Base-by-base conservation (phyloP, 2,113 vertebrate species). In the Lophius piscatorius region DNA sequence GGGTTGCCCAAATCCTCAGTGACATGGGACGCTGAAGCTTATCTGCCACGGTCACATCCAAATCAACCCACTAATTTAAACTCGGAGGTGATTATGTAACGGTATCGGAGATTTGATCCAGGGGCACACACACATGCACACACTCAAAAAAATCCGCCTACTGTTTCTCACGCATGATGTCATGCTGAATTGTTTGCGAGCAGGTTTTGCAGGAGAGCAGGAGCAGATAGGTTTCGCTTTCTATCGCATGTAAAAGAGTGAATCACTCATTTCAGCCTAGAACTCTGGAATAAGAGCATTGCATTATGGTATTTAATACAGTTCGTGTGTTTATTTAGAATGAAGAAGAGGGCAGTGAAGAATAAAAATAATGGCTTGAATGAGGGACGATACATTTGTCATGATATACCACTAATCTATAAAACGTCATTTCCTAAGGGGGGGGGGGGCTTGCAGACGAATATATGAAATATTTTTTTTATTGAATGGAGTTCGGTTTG, bases 11-110 rank as follows among this genome's bases (percentile, higher is more conserved):
- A 54, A 69, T 41, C 55, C 38, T 35, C 50, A 5, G 20, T 9
- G 52, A 44, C 74, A 44, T 9, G 35, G 61, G 48, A 72, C 23
- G 24, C 4, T 63, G 5, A 18, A 40, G 64, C 64, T 76, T 39
- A 80, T 78, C 76, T 31, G 49, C 44, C 2, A 33, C 46, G 31
- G 26, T 39, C 16, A 26, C 42, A 34, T 42, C 62, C 58, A 66
- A 63, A 66, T 59, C 63, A 73, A 48, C 12, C 22, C 68, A 68
- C 16, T 56, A 65, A 48, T 83, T 57, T 50, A 68, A 83, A 35
- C 74, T 47, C 38, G 42, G 52, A 12, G 38, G 40, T 54, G 62
- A 54, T 90, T 86, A 87, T 67, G 80, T 82, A 88, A 90, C 73
- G 16, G 78, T 82, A 81, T 85, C 51, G 63, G 79, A 42, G 60